Evolutionary conservation across 1,140 invertebrate genomes (phyloP).

Genomic region (Condylostylus longicornis): DNA sequence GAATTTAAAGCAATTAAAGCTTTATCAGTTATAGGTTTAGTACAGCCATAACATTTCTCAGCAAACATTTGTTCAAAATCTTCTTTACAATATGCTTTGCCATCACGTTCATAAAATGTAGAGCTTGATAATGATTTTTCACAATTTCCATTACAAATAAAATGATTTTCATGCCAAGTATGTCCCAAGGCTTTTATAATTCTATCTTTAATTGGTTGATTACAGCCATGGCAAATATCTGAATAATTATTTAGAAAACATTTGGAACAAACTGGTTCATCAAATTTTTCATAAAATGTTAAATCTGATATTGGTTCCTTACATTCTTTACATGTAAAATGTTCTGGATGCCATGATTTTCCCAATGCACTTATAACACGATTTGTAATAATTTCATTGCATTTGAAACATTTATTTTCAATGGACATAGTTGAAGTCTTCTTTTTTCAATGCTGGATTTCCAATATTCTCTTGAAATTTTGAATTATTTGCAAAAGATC

Average conservation of each 20-base stretch:
- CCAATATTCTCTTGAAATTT: too few relatives aligned
- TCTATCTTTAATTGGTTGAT: constrained; percentile 52
- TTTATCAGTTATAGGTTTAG: constrained; percentile 55
- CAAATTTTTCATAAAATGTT: constrained; percentile 55
- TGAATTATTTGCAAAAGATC: too few relatives aligned
- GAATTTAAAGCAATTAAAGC: constrained; percentile 48
- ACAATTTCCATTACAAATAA: constrained; percentile 61
- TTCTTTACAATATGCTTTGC: constrained; percentile 50
- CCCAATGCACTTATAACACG: constrained; percentile 68
- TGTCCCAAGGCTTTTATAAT: constrained; percentile 59
- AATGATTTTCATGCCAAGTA: constrained; percentile 77
- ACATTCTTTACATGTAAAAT: constrained; percentile 82
- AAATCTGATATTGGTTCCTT: constrained; percentile 38
- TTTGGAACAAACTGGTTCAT: constrained; percentile 52
- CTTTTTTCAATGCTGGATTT: too few relatives aligned
- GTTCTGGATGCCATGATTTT: constrained; percentile 97
- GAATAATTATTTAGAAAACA: constrained; percentile 60
- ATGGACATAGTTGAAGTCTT: too few relatives aligned
- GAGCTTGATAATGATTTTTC: constrained; percentile 52
- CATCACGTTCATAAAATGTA: constrained; percentile 55
- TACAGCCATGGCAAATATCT: constrained; percentile 51
- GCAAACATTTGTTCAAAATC: constrained; percentile 69
- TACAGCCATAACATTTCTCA: constrained; percentile 58
- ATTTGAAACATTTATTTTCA: constrained; percentile 32
- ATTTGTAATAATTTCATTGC: constrained; percentile 28